phyloP scores from a whole-genome alignment of 1,140 invertebrate species.

The Antheraea pernyi region DNA sequence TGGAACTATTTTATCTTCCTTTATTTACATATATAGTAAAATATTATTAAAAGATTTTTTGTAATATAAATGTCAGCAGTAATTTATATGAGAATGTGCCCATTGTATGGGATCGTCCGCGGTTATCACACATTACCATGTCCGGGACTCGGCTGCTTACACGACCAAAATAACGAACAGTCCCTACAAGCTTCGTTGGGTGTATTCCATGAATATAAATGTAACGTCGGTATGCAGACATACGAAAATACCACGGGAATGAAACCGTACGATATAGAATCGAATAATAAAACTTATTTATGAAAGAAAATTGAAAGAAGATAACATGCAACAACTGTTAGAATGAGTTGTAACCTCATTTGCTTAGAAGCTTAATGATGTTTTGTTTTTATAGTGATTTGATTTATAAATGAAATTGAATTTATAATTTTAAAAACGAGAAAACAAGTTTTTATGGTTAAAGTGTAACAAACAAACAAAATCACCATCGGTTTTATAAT shows the following conservation, averaged over 20 bases:
- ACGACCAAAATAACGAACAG: slow-evolving; percentile 25
- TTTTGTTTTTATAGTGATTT: too few species aligned
- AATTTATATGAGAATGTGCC: slow-evolving; percentile 29
- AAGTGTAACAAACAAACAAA: too few species aligned
- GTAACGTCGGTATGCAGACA: slow-evolving; percentile 11
- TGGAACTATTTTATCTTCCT: too few species aligned
- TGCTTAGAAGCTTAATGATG: too few species aligned
- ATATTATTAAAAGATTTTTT: background rate
- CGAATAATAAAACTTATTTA: background rate
- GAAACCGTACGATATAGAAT: background rate
- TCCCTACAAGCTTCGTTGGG: slow-evolving; percentile 3
- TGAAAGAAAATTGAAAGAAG: too few species aligned
- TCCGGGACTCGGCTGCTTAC: slow-evolving; percentile 10
- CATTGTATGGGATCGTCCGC: slow-evolving; percentile 20
- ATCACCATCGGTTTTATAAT: too few species aligned
- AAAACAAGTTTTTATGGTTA: too few species aligned
- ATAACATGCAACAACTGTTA: too few species aligned
- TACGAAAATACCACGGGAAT: slow-evolving; percentile 12
- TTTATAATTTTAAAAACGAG: too few species aligned
- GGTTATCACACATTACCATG: slow-evolving; percentile 28
- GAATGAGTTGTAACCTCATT: too few species aligned
- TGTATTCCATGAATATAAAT: slow-evolving; percentile 24
- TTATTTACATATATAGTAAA: too few species aligned
- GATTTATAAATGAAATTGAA: too few species aligned
- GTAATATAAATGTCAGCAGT: slow-evolving; percentile 3